Evolutionary conservation across 2,888 invertebrate genomes (phyloP), one percentile per base, ranked within the genome.

Genomic region (Xanthia icteritia): DNA sequence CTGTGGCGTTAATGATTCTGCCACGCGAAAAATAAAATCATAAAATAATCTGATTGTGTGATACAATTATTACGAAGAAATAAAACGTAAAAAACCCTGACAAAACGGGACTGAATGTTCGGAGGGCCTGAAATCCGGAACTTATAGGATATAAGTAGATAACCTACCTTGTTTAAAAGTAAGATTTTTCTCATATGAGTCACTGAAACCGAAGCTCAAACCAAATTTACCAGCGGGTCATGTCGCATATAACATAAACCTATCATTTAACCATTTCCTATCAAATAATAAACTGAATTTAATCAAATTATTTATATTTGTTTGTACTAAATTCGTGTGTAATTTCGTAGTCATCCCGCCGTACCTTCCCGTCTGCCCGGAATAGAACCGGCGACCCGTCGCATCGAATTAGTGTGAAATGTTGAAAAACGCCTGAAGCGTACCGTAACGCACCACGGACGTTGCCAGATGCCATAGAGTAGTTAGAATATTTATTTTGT

Each of bases 371-470:
- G 89, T 87, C 89, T 86, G 93, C 94, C 94, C 93, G 95, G 95
- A 96, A 96, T 96, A 96, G 96, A 95, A 94, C 93, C 90, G 93
- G 92, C 91, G 93, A 92, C 91, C 94, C 92, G 96, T 96, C 96
- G 92, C 91, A 92, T 95, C 90, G 94, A 95, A 96, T 96, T 96
- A 96, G 94, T 92, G 94, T 95, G 93, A 95, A 95, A 94, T 91
- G 91, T 90, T 92, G 95, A 95, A 96, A 96, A 96, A 95, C 94
- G 93, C 92, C 91, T 90, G 87, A 83, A 87, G 89, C 88, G 88
- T 85, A 88, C 77, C 88, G 92, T 90, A 88, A 82, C 90, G 89
- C 84, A 76, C 73, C 77, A 70, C 78, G 42, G 79, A 84, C 87
- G 80, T 76, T 89, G 92, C 91, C 92, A 90, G 91, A 89, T 90